Evolutionary conservation across 2,888 invertebrate genomes (phyloP), one percentile per base, ranked within the genome.

Genomic region (Drosophila colorata): DNA sequence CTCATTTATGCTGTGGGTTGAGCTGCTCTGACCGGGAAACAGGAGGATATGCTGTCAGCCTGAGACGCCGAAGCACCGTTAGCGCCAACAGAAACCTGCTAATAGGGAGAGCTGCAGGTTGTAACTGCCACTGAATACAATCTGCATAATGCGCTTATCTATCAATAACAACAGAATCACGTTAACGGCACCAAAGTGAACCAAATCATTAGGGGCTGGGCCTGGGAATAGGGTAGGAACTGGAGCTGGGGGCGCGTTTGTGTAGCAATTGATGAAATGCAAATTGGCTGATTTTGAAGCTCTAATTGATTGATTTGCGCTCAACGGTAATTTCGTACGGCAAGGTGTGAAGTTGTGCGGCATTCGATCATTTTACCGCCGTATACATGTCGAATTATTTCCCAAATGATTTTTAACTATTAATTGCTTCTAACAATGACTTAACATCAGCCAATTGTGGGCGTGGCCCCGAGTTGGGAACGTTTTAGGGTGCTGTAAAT

Each of bases 291-390:
- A 59, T 59, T 71, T 43, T 20, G 63, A 44, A 43, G 63, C 76
- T 68, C 88, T 87, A 83, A 83, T 83, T 83, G 82, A 76, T 86
- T 77, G 74, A 88, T 86, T 64, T 56, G 47, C 67, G 58, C 63
- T 49, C 33, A 66, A 69, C 4, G 52, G 69, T 37, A 55, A 51
- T 37, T 37, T 46, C 60, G 37, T 51, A 23, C 56, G 23, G 37
- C 46, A 41, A 69, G 60, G 69, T 69, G 69, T 44, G 69, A 61
- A 70, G 44, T 40, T 57, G 14, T 51, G 16, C 6, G n/a, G 3
- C 23, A 28, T 31, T 40, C 37, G 18, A 37, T 25, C 61, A 74
- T 58, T 88, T 83, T 86, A 68, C 88, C 69, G 49, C 61, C 68
- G 83, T 83, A 88, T 83, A 88, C 69, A 83, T 69, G 57, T 88